Percentiles rank a stretch among this genome's conserved stretches.
Conservation (phyloP, 2,113 vertebrate genomes). For the Pyxicephalus adspersus region DNA sequence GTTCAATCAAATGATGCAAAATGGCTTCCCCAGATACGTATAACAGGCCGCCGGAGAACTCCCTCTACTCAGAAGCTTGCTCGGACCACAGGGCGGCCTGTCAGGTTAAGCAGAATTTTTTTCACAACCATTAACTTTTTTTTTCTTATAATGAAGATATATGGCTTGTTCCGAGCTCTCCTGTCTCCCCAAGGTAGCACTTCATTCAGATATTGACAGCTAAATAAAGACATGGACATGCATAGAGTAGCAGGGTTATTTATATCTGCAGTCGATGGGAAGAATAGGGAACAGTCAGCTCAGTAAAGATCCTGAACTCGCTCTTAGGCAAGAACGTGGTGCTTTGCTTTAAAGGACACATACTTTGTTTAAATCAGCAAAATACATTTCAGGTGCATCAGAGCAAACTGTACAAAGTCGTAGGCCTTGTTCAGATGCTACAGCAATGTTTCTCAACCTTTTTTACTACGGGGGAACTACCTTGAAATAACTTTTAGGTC, state of each 20-base stretch:
- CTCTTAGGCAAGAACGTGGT: too few relatives aligned
- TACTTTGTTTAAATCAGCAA: too few relatives aligned
- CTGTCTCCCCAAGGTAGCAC: not conserved
- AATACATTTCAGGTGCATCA: too few relatives aligned
- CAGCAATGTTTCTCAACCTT: too few relatives aligned
- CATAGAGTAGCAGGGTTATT: not conserved
- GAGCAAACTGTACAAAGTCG: too few relatives aligned
- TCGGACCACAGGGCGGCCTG: not conserved
- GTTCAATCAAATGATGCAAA: not conserved
- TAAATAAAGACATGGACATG: not conserved
- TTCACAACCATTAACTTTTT: not conserved
- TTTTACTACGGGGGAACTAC: too few relatives aligned
- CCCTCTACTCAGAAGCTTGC: not conserved
- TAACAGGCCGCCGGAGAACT: not conserved
- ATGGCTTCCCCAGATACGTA: not conserved
- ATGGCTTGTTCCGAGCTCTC: not conserved
- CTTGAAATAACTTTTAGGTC: too few relatives aligned
- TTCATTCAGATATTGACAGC: conserved; percentile 18
- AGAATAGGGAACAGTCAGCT: too few relatives aligned
- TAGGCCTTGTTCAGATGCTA: too few relatives aligned
- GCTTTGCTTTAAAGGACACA: too few relatives aligned
- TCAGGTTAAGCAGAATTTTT: not conserved
- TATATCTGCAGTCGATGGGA: too few relatives aligned
- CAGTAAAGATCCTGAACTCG: too few relatives aligned
- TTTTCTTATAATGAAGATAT: conserved; percentile 23